Conservation (phyloP, 2,113 vertebrate species). For the human region GRCh38 chr12:61053001-61053500, state of each 20-base stretch:
- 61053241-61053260: background rate
- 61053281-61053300: background rate
- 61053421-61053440: background rate
- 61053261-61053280: background rate
- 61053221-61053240: background rate
- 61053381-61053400: background rate
- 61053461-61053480: background rate
- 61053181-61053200: background rate
- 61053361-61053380: background rate
- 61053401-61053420: background rate
- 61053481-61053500: background rate
- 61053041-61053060: slow-evolving; percentile 1
- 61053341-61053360: background rate
- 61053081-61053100: background rate
- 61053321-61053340: background rate
- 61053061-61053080: slow-evolving; percentile 29
- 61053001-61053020: background rate
- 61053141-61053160: background rate
- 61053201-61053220: background rate
- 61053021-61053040: slow-evolving; percentile 16
- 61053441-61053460: background rate
- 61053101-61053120: slow-evolving; percentile 37
- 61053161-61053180: background rate
- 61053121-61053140: background rate
- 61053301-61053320: background rate